Evolutionary conservation across 2,113 vertebrate genomes (phyloP), one percentile per base, ranked within the genome.

Genomic region (Saguinus imperator): DNA sequence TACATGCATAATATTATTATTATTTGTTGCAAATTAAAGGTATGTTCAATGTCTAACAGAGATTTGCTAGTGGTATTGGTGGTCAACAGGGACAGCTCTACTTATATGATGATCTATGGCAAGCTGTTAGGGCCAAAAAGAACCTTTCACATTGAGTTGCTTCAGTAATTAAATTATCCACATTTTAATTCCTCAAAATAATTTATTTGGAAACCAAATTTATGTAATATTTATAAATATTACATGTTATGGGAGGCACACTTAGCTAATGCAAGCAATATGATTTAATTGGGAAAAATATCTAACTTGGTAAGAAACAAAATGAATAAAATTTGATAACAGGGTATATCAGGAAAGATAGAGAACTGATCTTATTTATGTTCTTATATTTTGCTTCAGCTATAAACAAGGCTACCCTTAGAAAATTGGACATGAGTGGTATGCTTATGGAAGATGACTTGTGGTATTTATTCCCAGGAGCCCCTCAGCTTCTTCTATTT

Each of bases 81-180:
- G 48, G 21, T 66, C 21, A 91, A n/a, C 8, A 90, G 5, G 14
- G 9, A 57, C 52, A 43, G 12, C 13, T 87, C 21, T 18, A 79
- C 29, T 72, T n/a, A 11, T 48, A 75, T 2, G 14, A 76, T 92
- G 43, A 10, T 91, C 64, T 95, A 32, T 55, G 18, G 29, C 13
- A 95, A 80, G 27, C 2, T 5, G 9, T 32, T 81, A 50, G 32
- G 10, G 32, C 76, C 37, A 61, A 87, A 80, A 95, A 27, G 7
- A 86, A 79, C 89, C 6, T 77, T 76, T 37, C 2, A 94, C 11
- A 48, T 17, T 73, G 18, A 93, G 87, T 20, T 92, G 18, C 1
- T 92, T 94, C 17, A 70, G 40, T 79, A 61, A 61, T 92, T 1
- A 96, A 96, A 72, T 58, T 82, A 94, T 16, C 16, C 5, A 83